Evolutionary conservation across 2,797 vertebrate genomes (phyloP).

Genomic region (Erpetoichthys calabaricus): DNA sequence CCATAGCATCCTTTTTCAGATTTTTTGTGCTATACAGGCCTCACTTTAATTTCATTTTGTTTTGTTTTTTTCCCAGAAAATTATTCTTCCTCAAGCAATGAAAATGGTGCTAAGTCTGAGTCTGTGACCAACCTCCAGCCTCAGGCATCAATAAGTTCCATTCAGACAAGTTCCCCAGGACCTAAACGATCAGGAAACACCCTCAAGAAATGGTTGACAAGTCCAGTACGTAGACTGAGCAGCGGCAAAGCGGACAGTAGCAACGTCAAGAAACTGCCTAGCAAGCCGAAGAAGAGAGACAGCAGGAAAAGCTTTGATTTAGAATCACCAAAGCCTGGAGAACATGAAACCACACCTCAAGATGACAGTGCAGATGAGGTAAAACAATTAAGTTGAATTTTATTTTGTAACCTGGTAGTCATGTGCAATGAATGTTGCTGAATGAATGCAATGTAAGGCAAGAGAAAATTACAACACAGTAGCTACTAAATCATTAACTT

Average conservation of each 20-base stretch:
- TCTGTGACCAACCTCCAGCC: conserved; percentile 81
- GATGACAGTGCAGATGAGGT: conserved; percentile 78
- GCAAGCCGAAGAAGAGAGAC: conserved; percentile 66
- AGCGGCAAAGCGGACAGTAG: conserved; percentile 74
- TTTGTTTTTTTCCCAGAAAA: conserved; percentile 49
- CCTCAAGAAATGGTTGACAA: conserved; percentile 87
- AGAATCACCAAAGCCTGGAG: conserved; percentile 53
- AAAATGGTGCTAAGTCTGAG: conserved; percentile 74
- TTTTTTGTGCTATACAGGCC: too few relatives aligned
- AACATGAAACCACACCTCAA: conserved; percentile 60
- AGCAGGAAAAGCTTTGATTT: conserved; percentile 74
- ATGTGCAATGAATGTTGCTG: not conserved
- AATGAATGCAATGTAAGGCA: too few relatives aligned
- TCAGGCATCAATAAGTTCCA: conserved; percentile 77
- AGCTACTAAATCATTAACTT: too few relatives aligned
- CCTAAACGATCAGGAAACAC: conserved; percentile 84
- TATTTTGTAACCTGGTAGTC: too few relatives aligned
- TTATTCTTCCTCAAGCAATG: conserved; percentile 60
- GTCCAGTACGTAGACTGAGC: conserved; percentile 76
- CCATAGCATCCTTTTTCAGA: too few relatives aligned
- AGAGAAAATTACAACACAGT: too few relatives aligned
- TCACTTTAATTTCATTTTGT: too few relatives aligned
- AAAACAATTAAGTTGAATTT: conserved; percentile 1
- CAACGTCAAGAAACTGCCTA: conserved; percentile 70
- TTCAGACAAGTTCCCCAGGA: conserved; percentile 74